Percentiles rank a stretch among this genome's conserved stretches.
These are phyloP conservation scores for Gorsachius magnificus DNA, from an alignment of 2,797 vertebrate species.

Conservation along the genomic window DNA sequence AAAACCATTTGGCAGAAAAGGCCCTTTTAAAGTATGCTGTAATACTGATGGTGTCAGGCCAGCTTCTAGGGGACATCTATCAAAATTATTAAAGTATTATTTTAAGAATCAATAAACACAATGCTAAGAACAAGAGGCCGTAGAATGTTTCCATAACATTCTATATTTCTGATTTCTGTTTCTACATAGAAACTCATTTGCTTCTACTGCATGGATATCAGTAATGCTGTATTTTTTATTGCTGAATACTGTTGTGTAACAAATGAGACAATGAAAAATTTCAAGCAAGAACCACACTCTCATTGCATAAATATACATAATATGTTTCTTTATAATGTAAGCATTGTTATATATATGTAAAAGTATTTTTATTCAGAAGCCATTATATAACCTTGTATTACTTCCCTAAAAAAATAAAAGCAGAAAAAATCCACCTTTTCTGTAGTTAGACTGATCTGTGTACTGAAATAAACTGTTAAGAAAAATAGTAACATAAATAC, in stretches of 20 bases:
- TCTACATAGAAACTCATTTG: not conserved
- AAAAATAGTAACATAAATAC: not conserved
- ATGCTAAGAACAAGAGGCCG: not conserved
- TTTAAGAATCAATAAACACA: slow-evolving; percentile 21
- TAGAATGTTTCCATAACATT: not conserved
- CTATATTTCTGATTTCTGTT: not conserved
- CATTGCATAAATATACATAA: not conserved
- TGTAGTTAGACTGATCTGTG: not conserved
- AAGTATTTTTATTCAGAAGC: not conserved
- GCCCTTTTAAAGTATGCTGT: not conserved
- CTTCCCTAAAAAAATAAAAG: not conserved
- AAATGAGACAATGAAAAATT: not conserved
- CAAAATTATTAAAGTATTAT: not conserved
- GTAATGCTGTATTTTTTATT: not conserved
- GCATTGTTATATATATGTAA: not conserved
- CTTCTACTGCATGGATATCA: not conserved
- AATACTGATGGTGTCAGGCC: not conserved
- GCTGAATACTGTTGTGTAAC: not conserved
- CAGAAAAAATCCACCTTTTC: not conserved
- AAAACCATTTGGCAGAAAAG: not conserved
- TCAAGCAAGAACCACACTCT: not conserved
- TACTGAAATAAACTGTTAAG: not conserved
- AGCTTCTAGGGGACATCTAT: not conserved
- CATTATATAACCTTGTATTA: not conserved
- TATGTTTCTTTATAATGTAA: not conserved